phyloP scores from a whole-genome alignment of 2,888 invertebrate genomes.

The Mylabris sibirica region DNA sequence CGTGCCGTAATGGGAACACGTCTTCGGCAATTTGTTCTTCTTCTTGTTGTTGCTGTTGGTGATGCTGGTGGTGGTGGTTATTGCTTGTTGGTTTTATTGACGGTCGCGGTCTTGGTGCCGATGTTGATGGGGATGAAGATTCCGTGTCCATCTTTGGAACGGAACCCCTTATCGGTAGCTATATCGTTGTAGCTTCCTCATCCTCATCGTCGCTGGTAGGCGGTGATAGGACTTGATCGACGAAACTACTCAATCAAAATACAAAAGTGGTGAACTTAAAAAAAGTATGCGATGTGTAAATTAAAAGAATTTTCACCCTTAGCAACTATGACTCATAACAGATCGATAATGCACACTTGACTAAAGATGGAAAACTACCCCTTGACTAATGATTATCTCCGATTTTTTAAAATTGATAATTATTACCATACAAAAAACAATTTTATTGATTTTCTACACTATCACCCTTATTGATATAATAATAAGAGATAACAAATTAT shows the following conservation, averaged over 20 bases:
- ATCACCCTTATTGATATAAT: not conserved
- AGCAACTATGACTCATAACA: slow-evolving; percentile 29
- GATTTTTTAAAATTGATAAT: not conserved
- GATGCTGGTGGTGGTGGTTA: too few relatives aligned
- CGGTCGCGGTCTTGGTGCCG: not conserved
- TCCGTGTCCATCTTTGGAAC: slow-evolving; percentile 41
- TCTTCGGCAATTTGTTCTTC: slow-evolving; percentile 12
- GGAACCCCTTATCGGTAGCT: slow-evolving; percentile 40
- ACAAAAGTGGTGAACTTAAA: too few relatives aligned
- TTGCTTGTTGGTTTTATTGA: too few relatives aligned
- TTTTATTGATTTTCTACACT: not conserved
- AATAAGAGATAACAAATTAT: not conserved
- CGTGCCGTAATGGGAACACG: slow-evolving; percentile 58
- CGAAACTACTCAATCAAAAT: not conserved
- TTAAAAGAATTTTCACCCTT: slow-evolving; percentile 29
- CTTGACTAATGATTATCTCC: not conserved
- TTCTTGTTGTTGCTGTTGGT: too few relatives aligned
- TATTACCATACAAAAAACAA: not conserved
- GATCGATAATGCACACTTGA: slow-evolving; percentile 30
- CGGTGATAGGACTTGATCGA: not conserved
- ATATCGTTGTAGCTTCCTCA: slow-evolving; percentile 40
- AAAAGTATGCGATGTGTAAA: not conserved
- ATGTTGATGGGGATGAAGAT: slow-evolving; percentile 20
- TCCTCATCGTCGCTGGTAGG: not conserved
- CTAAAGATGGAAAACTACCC: slow-evolving; percentile 25